These are phyloP conservation scores for Glaucidium brasilianum DNA, from an alignment of 2,113 vertebrate species.

Conservation along the genomic window DNA sequence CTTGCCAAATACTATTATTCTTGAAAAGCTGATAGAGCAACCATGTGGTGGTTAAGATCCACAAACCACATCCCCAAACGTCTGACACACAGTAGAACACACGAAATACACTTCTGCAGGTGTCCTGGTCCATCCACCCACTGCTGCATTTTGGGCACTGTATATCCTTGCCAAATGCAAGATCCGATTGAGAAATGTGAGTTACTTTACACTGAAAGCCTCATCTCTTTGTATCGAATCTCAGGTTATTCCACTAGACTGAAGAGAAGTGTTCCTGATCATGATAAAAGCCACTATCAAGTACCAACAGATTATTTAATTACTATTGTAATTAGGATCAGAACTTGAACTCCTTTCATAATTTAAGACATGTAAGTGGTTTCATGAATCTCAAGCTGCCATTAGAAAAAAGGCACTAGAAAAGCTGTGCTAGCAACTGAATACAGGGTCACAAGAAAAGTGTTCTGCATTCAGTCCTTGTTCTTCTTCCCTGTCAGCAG, in stretches of 20 bases:
- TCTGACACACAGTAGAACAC: not conserved
- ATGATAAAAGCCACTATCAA: not conserved
- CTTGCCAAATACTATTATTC: not conserved
- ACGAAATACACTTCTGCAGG: not conserved
- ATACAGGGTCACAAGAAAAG: accelerated
- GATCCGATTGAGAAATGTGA: not conserved
- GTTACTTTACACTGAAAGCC: not conserved
- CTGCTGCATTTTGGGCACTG: not conserved
- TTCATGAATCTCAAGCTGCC: not conserved
- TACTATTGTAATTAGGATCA: not conserved
- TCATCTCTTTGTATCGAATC: accelerated
- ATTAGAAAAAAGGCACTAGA: not conserved
- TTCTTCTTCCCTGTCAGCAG: not conserved
- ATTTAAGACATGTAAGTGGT: not conserved
- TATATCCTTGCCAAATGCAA: not conserved
- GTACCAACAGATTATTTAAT: not conserved
- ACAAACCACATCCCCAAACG: constrained; percentile 36
- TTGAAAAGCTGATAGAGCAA: constrained; percentile 20
- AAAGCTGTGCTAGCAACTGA: not conserved
- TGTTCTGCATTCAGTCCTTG: not conserved
- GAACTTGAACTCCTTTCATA: not conserved
- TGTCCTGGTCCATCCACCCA: not conserved
- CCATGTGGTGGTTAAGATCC: not conserved
- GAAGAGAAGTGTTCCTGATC: not conserved
- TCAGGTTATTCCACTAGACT: not conserved